phyloP scores from a whole-genome alignment of 2,113 vertebrate genomes.

The Daphoenositta chrysoptera region DNA sequence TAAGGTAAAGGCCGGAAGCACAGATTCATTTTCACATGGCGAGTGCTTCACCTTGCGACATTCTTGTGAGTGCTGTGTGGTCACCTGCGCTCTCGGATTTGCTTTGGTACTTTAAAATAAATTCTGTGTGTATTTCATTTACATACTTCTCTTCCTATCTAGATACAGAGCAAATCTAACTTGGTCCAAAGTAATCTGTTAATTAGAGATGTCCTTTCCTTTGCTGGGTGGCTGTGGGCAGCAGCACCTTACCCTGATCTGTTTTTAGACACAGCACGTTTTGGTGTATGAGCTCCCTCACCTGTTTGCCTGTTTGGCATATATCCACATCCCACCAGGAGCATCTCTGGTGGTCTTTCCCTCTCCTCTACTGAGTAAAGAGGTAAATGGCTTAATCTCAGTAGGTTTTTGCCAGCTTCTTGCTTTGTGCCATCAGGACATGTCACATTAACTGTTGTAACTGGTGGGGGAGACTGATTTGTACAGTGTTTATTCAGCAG shows the following conservation, averaged over 20 bases:
- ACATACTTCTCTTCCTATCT: neutral
- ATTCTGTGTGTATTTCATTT: neutral
- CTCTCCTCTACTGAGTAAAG: neutral
- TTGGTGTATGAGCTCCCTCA: neutral
- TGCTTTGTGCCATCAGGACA: neutral
- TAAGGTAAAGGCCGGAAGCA: neutral
- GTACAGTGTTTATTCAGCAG: neutral
- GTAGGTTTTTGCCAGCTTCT: neutral
- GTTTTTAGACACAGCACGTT: neutral
- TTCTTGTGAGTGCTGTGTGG: neutral
- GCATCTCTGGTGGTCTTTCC: neutral
- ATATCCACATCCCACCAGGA: neutral
- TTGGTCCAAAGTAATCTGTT: neutral
- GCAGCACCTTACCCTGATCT: fast-evolving
- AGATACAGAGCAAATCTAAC: neutral
- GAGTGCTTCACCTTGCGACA: neutral
- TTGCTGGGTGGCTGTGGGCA: neutral
- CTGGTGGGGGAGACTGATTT: neutral
- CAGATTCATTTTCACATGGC: constrained; percentile 4
- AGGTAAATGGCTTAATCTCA: neutral
- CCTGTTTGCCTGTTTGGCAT: neutral
- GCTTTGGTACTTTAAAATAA: neutral
- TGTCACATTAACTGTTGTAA: neutral
- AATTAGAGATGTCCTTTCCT: neutral
- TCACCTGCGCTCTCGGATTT: fast-evolving